Conservation (phyloP, 2,113 vertebrate genomes). For the Colius striatus region DNA sequence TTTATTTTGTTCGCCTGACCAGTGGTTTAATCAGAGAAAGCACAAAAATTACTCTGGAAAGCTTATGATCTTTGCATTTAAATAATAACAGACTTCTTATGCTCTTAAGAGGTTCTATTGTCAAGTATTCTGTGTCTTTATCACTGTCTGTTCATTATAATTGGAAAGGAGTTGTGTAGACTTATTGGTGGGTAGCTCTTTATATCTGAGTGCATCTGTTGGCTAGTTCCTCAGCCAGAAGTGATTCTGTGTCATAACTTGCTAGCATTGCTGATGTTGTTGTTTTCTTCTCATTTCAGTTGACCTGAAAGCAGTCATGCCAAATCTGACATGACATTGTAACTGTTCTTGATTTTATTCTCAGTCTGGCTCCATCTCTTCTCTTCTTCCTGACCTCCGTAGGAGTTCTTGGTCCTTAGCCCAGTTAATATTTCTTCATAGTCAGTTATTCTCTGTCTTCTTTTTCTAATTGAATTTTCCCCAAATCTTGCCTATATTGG, state of each 20-base stretch:
- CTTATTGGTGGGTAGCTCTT: rapidly evolving
- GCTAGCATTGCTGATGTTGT: not conserved
- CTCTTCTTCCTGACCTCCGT: not conserved
- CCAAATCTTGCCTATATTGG: not conserved
- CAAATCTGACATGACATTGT: not conserved
- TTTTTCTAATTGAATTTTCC: not conserved
- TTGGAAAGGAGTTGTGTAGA: not conserved
- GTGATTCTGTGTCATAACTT: not conserved
- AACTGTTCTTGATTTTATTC: not conserved
- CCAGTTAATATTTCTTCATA: not conserved
- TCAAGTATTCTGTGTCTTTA: not conserved
- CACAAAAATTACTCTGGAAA: not conserved
- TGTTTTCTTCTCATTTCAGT: not conserved
- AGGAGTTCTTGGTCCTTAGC: not conserved
- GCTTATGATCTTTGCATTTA: not conserved
- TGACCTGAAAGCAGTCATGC: not conserved
- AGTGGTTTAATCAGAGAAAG: not conserved
- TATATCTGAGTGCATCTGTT: not conserved
- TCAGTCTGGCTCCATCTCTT: not conserved
- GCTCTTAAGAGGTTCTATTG: not conserved
- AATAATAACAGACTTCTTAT: not conserved
- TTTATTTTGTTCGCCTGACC: not conserved
- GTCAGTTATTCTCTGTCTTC: not conserved
- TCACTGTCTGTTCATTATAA: not conserved
- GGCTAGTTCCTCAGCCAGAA: not conserved